Conservation (phyloP, 2,888 invertebrate genomes). For the Andrena flavipes region DNA sequence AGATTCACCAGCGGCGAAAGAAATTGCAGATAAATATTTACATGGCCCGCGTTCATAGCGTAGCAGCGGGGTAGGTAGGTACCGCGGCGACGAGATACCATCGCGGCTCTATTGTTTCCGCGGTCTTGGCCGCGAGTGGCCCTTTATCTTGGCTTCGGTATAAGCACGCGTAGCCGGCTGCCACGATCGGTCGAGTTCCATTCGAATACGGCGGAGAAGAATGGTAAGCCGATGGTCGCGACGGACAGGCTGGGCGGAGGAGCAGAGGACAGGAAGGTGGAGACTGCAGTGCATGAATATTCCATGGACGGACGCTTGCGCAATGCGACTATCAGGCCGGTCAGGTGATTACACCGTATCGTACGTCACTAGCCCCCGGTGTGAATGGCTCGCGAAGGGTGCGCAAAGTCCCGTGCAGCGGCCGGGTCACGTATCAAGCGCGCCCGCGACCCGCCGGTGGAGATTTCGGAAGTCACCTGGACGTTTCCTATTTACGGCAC, state of each 20-base stretch:
- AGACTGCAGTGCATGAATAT: constrained; percentile 69
- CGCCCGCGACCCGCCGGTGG: constrained; percentile 27
- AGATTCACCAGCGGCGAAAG: neutral
- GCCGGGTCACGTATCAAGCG: constrained; percentile 42
- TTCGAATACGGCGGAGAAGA: constrained; percentile 19
- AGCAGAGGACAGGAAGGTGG: constrained; percentile 52
- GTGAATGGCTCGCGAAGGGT: constrained; percentile 38
- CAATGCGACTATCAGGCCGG: constrained; percentile 61
- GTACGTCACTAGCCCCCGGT: constrained; percentile 54
- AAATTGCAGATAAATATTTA: constrained; percentile 32
- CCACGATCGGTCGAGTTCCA: neutral
- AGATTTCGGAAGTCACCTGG: constrained; percentile 65
- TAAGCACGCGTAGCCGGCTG: constrained; percentile 19
- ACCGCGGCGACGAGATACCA: constrained; percentile 15
- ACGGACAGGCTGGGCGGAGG: constrained; percentile 6
- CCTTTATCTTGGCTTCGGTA: constrained; percentile 23
- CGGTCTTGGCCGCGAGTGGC: constrained; percentile 14
- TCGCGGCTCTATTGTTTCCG: constrained; percentile 23
- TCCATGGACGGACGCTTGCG: constrained; percentile 60
- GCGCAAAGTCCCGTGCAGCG: constrained; percentile 12
- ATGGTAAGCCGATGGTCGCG: constrained; percentile 23
- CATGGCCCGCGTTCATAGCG: constrained; percentile 1
- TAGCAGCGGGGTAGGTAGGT: neutral
- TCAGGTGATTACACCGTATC: constrained; percentile 58
- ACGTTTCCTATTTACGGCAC: constrained; percentile 81